These are phyloP conservation scores for Dolichallabes microphthalmus DNA, from an alignment of 2,113 vertebrate species.

Conservation along the genomic window DNA sequence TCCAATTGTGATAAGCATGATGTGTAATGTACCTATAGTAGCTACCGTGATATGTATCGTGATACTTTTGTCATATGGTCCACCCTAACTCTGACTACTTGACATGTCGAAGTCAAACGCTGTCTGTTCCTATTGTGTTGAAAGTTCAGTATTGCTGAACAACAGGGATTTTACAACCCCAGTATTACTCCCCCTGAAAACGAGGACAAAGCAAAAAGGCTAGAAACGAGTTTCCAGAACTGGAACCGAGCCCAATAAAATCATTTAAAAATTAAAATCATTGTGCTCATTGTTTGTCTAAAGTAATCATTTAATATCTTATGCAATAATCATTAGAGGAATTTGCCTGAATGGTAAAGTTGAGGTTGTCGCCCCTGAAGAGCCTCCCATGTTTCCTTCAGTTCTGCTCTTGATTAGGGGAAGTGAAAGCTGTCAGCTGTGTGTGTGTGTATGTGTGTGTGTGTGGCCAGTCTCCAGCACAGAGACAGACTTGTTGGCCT, in stretches of 20 bases:
- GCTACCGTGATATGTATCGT: too few relatives aligned
- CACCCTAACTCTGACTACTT: not conserved
- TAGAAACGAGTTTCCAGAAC: not conserved
- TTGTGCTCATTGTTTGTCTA: not conserved
- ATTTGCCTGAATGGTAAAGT: not conserved
- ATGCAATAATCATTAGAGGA: not conserved
- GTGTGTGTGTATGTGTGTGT: conserved; percentile 18
- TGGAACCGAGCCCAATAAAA: not conserved
- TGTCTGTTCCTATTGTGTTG: not conserved
- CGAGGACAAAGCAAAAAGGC: not conserved
- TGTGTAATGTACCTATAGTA: not conserved
- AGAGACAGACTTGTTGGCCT: conserved; percentile 53
- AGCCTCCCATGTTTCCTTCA: not conserved
- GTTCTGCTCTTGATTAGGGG: conserved; percentile 38
- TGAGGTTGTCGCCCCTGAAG: not conserved
- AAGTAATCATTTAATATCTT: not conserved
- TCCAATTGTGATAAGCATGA: not conserved
- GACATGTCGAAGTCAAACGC: not conserved
- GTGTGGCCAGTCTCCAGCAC: conserved; percentile 39
- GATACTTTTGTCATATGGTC: not conserved
- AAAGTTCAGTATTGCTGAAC: not conserved
- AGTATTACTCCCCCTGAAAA: not conserved
- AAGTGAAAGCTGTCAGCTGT: conserved; percentile 48
- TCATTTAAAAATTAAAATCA: not conserved
- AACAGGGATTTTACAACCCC: not conserved